These are phyloP conservation scores for Penaeus vannamei DNA, from an alignment of 1,140 invertebrate genomes.

Conservation along the genomic window DNA sequence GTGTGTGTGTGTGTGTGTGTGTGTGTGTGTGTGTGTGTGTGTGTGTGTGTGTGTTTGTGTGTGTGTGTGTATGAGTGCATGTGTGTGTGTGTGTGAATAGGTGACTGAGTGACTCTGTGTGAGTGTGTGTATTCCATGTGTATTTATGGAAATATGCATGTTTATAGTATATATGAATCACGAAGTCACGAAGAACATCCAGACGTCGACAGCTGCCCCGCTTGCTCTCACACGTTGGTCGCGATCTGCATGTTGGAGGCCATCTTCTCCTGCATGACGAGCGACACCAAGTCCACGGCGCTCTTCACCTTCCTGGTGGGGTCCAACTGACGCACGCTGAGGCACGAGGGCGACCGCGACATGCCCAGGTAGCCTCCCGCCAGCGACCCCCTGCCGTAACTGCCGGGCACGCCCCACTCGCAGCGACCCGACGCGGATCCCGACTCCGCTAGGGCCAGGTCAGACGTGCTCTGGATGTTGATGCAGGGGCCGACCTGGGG, in stretches of 20 bases:
- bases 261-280: slow-evolving; percentile 68
- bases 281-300: slow-evolving; percentile 63
- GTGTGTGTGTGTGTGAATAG: too few relatives aligned
- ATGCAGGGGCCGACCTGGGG: slow-evolving; percentile 42
- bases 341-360: slow-evolving; percentile 43
- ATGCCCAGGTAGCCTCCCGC: slow-evolving; percentile 50
- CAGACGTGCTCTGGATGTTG: slow-evolving; percentile 62
- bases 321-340: slow-evolving; percentile 55
- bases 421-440: slow-evolving; percentile 27
- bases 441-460: slow-evolving; percentile 36
- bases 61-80: too few relatives aligned
- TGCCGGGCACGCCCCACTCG: slow-evolving; percentile 47
- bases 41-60: too few relatives aligned
- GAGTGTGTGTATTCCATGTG: too few relatives aligned
- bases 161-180: too few relatives aligned
- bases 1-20: too few relatives aligned
- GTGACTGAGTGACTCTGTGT: too few relatives aligned
- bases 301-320: slow-evolving; percentile 64
- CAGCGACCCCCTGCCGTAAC: slow-evolving; percentile 45
- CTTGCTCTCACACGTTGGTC: slow-evolving; percentile 38
- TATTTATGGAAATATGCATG: too few relatives aligned
- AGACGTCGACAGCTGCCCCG: neutral
- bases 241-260: slow-evolving; percentile 45
- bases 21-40: too few relatives aligned
- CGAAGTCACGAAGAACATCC: neutral